Evolutionary conservation across 2,888 invertebrate genomes (phyloP), one percentile per base, ranked within the genome.

Genomic region (Bombylius discolor): DNA sequence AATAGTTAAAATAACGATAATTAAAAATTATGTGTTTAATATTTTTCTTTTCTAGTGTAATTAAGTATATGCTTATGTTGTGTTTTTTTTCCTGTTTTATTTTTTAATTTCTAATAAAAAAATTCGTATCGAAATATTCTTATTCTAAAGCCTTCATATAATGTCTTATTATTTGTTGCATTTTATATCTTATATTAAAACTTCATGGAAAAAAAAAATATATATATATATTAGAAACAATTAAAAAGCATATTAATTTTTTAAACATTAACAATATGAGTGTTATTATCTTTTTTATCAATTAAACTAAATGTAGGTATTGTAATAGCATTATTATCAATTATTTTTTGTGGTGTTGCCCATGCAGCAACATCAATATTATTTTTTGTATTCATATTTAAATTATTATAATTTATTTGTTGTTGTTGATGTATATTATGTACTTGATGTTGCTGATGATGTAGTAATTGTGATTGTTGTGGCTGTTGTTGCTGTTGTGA

Each of bases 231-330:
- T 31, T 32, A 45, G 23, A 23, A 23, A 23, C 23, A 23, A 3
- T 23, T 23, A 23, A 23, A 23, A 23, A 53, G 47, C 48, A 44
- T 23, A 50, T 14, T 50, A 36, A 23, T 47, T 14, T 47, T 47
- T 56, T 56, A 60, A 56, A 60, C 51, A 49, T 60, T 51, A 58
- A 61, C 47, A 56, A 58, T 58, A 55, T 56, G 58, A 58, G 59
- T 57, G 51, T 56, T 56, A 52, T 57, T 36, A 52, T 55, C 49
- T 39, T 57, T 54, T 51, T 46, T 53, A 52, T 59, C 56, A 33
- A 55, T 51, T 51, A 42, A 42, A 42, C 39, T 42, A 11, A 11
- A 42, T 42, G 39, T 42, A 1, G 23, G 23, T 23, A 23, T 23
- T 23, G 39, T 11, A 11, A 11, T 42, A 11, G 7, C 39, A 11